phyloP scores from a whole-genome alignment of 1,140 invertebrate genomes.

The Himalopsyche phryganea region DNA sequence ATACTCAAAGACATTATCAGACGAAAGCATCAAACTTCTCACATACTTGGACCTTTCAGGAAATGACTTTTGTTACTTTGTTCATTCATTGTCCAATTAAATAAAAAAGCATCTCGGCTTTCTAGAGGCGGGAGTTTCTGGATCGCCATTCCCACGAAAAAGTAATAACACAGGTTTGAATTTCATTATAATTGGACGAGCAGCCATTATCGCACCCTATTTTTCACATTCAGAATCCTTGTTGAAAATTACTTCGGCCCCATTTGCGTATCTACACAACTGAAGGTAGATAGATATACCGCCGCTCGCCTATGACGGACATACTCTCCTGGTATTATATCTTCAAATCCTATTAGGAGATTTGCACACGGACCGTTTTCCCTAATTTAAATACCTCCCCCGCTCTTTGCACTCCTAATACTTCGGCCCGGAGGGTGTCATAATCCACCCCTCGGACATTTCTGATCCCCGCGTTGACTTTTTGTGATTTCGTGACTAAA shows the following conservation, averaged over 20 bases:
- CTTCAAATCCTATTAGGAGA: constrained; percentile 36
- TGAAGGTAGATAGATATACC: constrained; percentile 3
- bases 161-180: constrained; percentile 32
- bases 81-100: constrained; percentile 21
- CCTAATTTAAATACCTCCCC: constrained; percentile 33
- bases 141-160: constrained; percentile 20
- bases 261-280: constrained; percentile 10
- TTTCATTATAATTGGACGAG: constrained; percentile 36
- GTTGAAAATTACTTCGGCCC: constrained; percentile 28
- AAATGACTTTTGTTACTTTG: background rate
- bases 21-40: too few relatives aligned
- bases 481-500: constrained; percentile 33
- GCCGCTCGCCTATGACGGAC: constrained; percentile 26
- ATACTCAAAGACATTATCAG: too few relatives aligned
- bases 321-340: constrained; percentile 31
- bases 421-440: constrained; percentile 6
- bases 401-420: background rate
- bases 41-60: too few relatives aligned
- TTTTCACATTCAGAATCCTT: constrained; percentile 33
- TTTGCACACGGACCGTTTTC: constrained; percentile 34
- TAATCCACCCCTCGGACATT: constrained; percentile 33
- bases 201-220: constrained; percentile 34
- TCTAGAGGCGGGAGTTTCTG: constrained; percentile 1
- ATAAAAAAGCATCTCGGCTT: constrained; percentile 8
- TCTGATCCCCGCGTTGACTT: constrained; percentile 30